Conservation (phyloP, 2,113 vertebrate species). For the Oryzias celebensis region DNA sequence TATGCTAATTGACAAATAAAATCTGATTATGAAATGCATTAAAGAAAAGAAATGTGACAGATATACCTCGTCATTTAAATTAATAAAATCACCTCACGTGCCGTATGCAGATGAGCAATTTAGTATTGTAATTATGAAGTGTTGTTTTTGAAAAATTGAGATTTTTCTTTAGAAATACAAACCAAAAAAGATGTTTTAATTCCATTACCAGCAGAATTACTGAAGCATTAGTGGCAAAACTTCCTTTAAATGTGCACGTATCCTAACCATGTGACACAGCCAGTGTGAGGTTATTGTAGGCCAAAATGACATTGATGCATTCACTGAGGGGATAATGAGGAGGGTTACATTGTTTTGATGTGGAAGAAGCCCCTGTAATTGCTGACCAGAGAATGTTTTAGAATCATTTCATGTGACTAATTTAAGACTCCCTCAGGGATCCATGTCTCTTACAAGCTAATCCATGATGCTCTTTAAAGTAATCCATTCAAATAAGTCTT, state of each 20-base stretch:
- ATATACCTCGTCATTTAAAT: too few species aligned
- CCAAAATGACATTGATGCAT: conserved; percentile 15
- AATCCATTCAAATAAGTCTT: conserved; percentile 76
- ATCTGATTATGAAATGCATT: too few species aligned
- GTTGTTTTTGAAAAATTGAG: conserved; percentile 16
- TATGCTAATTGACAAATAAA: too few species aligned
- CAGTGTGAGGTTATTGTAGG: not conserved
- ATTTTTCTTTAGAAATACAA: conserved; percentile 8
- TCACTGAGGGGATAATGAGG: conserved; percentile 8
- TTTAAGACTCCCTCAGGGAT: conserved; percentile 60
- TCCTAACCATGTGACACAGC: not conserved
- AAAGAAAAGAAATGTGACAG: too few species aligned
- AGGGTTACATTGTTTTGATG: conserved; percentile 46
- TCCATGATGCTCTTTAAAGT: conserved; percentile 67
- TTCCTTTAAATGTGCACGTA: too few species aligned
- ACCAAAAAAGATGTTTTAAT: too few species aligned
- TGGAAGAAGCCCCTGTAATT: conserved; percentile 35
- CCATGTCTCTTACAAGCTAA: conserved; percentile 57
- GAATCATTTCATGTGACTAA: conserved; percentile 60
- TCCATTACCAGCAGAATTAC: too few species aligned
- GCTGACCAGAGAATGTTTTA: conserved; percentile 55
- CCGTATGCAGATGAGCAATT: too few species aligned
- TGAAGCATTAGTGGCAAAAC: too few species aligned
- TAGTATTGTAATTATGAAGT: not conserved
- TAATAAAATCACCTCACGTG: too few species aligned